Base-by-base conservation (phyloP, 1,140 invertebrate genomes). In the Platorchestia sp. region DNA sequence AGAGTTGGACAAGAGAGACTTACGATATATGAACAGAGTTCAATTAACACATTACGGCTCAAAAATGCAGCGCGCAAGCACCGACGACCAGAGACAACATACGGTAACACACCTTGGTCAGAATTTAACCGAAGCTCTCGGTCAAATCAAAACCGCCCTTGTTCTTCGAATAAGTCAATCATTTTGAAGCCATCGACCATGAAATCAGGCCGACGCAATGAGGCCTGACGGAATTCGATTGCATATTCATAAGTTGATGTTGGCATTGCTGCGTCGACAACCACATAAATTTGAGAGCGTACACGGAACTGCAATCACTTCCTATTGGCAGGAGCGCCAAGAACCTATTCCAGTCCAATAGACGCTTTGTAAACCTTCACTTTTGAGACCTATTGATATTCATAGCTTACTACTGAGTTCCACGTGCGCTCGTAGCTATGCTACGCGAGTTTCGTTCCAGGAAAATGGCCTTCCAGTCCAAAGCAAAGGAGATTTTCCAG, bases 271-370 rank as follows among this genome's bases (percentile, higher is more conserved):
- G 27, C 59, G 59, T 75, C 59, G 59, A 75, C 10, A 75, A 27
- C 59, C 59, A 75, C 59, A 27, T 75, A 75, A 75, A 75, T 14
- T 75, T 27, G 27, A 75, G 27, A 10, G 59, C 14, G 59, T 75
- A 75, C 59, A 75, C 36, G 59, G 59, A 75, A 75, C 59, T 75
- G 59, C 59, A 75, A 75, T 75, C 59, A 27, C 59, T 75, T 75
- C 59, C 59, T 75, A 75, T 75, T 75, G 59, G 59, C 59, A 75
- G 59, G 59, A 36, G 36, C 10, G 59, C 27, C 59, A 75, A 75
- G 59, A 75, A 75, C 59, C 59, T 75, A 75, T 75, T 75, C 59
- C 59, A 75, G 59, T 75, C 59, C 59, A 75, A 75, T 75, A 75
- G 59, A 75, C 10, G 59, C 59, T 75, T 75, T 75, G 59, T 75